Conservation (phyloP, 2,888 invertebrate genomes). For the Oxystoma pomonae region DNA sequence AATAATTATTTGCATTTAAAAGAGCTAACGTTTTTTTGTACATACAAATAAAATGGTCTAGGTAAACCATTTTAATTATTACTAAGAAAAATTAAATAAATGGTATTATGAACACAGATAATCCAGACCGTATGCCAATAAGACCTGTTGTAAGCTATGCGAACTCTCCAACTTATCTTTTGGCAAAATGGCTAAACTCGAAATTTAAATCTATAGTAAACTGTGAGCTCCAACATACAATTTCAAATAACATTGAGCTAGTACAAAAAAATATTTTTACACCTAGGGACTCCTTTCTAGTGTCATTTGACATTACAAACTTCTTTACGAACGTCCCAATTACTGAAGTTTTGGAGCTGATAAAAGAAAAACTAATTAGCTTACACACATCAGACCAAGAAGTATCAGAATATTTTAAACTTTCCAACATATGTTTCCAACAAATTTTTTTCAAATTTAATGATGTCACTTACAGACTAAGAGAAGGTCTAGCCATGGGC, state of each 20-base stretch:
- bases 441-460: background rate
- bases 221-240: background rate
- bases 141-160: background rate
- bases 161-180: background rate
- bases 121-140: no score
- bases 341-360: background rate
- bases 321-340: background rate
- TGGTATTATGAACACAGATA: no score
- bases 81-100: no score
- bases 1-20: no score
- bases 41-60: no score
- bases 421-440: background rate
- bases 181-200: background rate
- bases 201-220: background rate
- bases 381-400: background rate
- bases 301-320: background rate
- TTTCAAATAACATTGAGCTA: background rate
- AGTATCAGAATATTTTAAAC: background rate
- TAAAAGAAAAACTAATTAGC: background rate
- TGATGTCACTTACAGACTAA: background rate
- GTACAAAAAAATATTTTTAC: background rate
- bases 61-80: no score
- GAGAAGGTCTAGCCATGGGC: background rate
- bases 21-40: no score
- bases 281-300: background rate